Evolutionary conservation across 2,888 invertebrate genomes (phyloP).

Genomic region (Griposia aprilina): DNA sequence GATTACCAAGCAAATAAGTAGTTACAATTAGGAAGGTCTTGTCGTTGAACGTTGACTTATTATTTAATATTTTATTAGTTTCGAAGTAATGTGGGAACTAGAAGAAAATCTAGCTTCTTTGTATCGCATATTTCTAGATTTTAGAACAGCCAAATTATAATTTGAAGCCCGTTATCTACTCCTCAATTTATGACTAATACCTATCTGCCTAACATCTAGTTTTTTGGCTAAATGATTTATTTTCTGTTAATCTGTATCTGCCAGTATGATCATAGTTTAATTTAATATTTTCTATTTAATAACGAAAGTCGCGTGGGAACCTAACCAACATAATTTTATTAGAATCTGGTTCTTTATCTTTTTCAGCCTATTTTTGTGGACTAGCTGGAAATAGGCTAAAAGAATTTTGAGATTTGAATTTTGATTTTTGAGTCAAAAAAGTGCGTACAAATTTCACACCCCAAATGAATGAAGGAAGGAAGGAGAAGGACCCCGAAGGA

Average conservation of each 20-base stretch:
- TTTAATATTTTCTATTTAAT: conserved; percentile 17
- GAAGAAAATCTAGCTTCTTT: background rate
- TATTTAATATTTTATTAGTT: conserved; percentile 18
- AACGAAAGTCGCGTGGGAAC: conserved; percentile 8
- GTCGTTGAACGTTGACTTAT: background rate
- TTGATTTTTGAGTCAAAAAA: too few relatives aligned
- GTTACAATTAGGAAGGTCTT: conserved; percentile 7
- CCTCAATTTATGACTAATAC: conserved; percentile 18
- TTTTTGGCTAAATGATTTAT: conserved; percentile 25
- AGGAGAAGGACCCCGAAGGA: too few relatives aligned
- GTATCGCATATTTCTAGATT: conserved; percentile 9
- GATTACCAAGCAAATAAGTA: conserved; percentile 11
- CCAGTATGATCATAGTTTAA: conserved; percentile 20
- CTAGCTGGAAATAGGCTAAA: too few relatives aligned
- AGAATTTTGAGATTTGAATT: too few relatives aligned
- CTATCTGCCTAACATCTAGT: background rate
- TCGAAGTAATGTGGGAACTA: conserved; percentile 14
- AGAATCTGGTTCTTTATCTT: background rate
- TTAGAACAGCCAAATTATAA: background rate
- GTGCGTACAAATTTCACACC: background rate
- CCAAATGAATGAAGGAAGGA: too few relatives aligned
- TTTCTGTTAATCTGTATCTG: conserved; percentile 24
- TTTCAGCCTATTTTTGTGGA: background rate
- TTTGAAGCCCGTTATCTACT: background rate
- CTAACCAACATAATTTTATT: background rate